A percentile compares a stretch with the other conserved stretches of the same genome.
These are phyloP conservation scores for Papilio polyxenes DNA, from an alignment of 1,140 invertebrate species.

Conservation along the genomic window DNA sequence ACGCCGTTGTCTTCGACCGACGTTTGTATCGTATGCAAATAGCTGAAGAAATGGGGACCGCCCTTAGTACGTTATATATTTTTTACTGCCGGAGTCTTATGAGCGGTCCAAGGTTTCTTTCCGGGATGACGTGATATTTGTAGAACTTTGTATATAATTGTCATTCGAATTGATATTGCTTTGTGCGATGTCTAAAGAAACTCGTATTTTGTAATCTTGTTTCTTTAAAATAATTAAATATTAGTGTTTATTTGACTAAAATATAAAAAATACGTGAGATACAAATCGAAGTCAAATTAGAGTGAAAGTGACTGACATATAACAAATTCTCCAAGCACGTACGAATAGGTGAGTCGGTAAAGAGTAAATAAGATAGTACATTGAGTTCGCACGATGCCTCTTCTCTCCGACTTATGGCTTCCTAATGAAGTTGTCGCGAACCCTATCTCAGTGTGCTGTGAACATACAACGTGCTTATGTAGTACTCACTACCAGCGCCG, in stretches of 20 bases:
- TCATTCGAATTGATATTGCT: neutral
- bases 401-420: constrained; percentile 68
- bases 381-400: constrained; percentile 53
- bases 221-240: neutral
- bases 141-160: neutral
- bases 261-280: neutral
- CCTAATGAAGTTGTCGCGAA: constrained; percentile 68
- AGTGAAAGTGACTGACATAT: neutral
- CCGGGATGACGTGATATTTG: constrained; percentile 23
- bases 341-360: constrained; percentile 45
- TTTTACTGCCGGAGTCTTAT: constrained; percentile 57
- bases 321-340: neutral
- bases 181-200: neutral
- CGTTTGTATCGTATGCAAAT: constrained; percentile 76
- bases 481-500: constrained; percentile 34
- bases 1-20: constrained; percentile 64
- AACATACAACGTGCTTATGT: constrained; percentile 44
- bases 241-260: neutral
- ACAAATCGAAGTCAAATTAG: constrained; percentile 1
- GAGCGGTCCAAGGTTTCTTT: constrained; percentile 28
- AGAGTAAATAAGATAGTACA: constrained; percentile 54
- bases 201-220: neutral
- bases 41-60: constrained; percentile 63
- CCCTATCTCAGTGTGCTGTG: constrained; percentile 46
- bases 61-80: constrained; percentile 65